Percentiles rank a stretch among this genome's conserved stretches.
Conservation (phyloP, 2,888 invertebrate genomes). For the Dioctria rufipes region DNA sequence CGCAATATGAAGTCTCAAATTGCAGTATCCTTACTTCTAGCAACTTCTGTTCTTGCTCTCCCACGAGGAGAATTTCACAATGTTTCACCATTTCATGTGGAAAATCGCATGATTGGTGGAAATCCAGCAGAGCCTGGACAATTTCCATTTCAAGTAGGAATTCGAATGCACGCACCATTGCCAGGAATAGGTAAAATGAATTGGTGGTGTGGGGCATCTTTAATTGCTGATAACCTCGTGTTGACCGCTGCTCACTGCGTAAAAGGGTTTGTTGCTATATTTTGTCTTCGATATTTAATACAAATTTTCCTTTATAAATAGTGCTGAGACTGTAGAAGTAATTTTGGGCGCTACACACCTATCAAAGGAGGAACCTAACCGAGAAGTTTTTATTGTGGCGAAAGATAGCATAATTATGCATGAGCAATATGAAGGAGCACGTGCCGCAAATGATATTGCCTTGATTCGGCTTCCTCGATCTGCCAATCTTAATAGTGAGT, state of each 20-base stretch:
- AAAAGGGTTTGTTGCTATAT: neutral
- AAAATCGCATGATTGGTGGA: slow-evolving; percentile 15
- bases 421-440: slow-evolving; percentile 11
- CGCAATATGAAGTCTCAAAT: too few species aligned
- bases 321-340: neutral
- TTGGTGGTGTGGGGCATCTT: slow-evolving; percentile 19
- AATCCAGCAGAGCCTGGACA: neutral
- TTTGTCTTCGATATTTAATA: neutral
- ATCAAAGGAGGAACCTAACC: neutral
- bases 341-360: slow-evolving; percentile 36
- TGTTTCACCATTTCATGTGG: neutral
- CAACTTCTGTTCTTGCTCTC: too few species aligned
- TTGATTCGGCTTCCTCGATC: slow-evolving; percentile 30
- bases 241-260: slow-evolving; percentile 54
- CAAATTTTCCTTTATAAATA: neutral
- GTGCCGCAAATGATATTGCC: slow-evolving; percentile 45
- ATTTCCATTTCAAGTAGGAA: slow-evolving; percentile 28
- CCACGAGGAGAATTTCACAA: too few species aligned
- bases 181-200: neutral
- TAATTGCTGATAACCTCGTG: slow-evolving; percentile 28
- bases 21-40: too few species aligned
- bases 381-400: neutral
- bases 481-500: neutral
- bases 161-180: neutral
- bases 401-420: slow-evolving; percentile 15